Evolutionary conservation across 2,797 vertebrate species (phyloP).

Genomic region (Melanotaenia boesemani): DNA sequence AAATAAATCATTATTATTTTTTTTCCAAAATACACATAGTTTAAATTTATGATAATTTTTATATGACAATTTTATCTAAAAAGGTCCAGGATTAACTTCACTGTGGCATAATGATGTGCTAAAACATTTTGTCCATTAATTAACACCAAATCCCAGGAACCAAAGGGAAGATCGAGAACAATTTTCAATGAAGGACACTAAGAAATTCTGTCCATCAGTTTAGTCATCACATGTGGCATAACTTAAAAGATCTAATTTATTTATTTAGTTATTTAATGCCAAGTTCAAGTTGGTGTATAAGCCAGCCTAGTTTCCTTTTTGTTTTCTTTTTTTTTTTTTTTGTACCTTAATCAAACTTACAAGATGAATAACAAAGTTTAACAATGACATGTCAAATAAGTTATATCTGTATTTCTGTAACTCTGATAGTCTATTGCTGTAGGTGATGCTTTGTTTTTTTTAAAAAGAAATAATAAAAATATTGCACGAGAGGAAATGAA

Average conservation of each 20-base stretch:
- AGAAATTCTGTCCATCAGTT: background rate
- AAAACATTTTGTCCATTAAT: background rate
- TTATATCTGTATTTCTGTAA: constrained; percentile 4
- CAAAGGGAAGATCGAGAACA: background rate
- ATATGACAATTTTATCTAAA: background rate
- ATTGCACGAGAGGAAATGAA: constrained; percentile 29
- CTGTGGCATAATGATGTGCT: background rate
- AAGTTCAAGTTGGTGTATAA: background rate
- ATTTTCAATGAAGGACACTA: background rate
- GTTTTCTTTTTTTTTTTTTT: background rate
- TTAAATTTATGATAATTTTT: background rate
- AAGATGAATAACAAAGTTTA: background rate
- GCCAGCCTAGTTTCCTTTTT: background rate
- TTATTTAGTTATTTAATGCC: background rate
- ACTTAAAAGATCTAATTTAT: background rate
- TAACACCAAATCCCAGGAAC: background rate
- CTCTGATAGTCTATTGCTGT: constrained; percentile 5
- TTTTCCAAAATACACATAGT: background rate
- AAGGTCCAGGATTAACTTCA: background rate
- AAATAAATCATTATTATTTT: background rate
- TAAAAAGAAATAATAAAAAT: background rate
- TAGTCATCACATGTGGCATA: too few species aligned
- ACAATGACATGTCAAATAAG: background rate
- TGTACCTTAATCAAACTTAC: background rate
- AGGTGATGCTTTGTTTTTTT: constrained; percentile 3